phyloP scores from a whole-genome alignment of 2,888 invertebrate species.

The Rosalia funebris region DNA sequence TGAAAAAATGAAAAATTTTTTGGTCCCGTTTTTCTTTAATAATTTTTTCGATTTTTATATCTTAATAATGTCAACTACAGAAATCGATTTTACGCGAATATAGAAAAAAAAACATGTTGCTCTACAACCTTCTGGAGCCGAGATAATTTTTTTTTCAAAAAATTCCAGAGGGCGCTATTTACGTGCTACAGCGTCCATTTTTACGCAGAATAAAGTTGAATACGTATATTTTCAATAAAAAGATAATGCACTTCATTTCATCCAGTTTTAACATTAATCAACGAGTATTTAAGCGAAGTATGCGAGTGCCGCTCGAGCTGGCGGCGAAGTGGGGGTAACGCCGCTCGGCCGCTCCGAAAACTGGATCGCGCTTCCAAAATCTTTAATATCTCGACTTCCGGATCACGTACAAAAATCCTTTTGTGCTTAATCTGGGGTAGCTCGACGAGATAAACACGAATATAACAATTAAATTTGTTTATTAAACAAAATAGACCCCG shows the following conservation, averaged over 20 bases:
- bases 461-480: too few relatives aligned
- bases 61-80: too few relatives aligned
- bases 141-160: background rate
- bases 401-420: background rate
- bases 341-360: background rate
- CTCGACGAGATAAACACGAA: too few relatives aligned
- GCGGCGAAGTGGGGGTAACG: background rate
- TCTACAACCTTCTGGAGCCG: background rate
- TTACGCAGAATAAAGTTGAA: background rate
- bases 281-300: background rate
- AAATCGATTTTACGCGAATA: background rate
- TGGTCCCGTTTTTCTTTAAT: too few relatives aligned
- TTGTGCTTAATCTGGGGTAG: too few relatives aligned
- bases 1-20: too few relatives aligned
- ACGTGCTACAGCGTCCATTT: background rate
- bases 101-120: background rate
- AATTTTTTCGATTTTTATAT: too few relatives aligned
- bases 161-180: background rate
- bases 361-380: background rate
- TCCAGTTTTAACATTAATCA: background rate
- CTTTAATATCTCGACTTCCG: background rate
- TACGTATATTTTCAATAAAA: background rate
- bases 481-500: too few relatives aligned
- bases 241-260: background rate
- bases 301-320: background rate